Conservation (phyloP, 1,140 invertebrate species). For the Drosophila watanabei region DNA sequence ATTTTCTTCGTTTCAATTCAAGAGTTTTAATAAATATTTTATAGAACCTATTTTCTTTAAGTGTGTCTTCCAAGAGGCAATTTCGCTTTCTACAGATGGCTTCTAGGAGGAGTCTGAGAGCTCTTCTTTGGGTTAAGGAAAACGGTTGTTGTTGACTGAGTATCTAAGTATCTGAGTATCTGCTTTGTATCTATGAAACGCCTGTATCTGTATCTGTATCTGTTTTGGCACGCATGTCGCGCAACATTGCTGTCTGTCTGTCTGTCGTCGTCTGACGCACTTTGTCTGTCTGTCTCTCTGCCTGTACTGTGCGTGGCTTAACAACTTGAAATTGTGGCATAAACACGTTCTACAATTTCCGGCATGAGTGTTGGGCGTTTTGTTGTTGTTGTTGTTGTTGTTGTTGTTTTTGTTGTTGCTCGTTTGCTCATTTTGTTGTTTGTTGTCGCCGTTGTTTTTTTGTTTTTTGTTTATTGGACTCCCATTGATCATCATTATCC, state of each 20-base stretch:
- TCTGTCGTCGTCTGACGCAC: conserved; percentile 38
- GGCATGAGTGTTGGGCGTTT: conserved; percentile 78
- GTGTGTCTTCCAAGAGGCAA: conserved; percentile 6
- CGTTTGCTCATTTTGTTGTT: conserved; percentile 38
- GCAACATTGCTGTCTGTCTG: conserved; percentile 25
- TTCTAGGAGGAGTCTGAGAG: conserved; percentile 28
- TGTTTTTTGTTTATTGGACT: conserved; percentile 58
- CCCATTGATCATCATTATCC: conserved; percentile 81
- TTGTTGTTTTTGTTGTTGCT: conserved; percentile 46
- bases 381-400: conserved; percentile 51
- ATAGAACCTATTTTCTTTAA: not conserved
- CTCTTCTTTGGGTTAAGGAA: conserved; percentile 5
- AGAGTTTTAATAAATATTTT: not conserved
- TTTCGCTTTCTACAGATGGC: conserved; percentile 47
- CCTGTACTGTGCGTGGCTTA: conserved; percentile 71
- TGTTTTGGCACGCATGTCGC: conserved; percentile 80
- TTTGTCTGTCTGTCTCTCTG: conserved; percentile 44
- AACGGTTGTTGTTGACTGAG: conserved; percentile 32
- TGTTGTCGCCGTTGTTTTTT: conserved; percentile 49
- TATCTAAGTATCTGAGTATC: conserved; percentile 3
- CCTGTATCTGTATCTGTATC: conserved; percentile 32
- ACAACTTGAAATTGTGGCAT: conserved; percentile 83
- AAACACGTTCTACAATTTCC: conserved; percentile 83
- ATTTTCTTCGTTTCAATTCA: not conserved
- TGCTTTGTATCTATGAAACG: conserved; percentile 9